phyloP scores from a whole-genome alignment of 1,140 invertebrate species.

The Protaetia brevitarsis region DNA sequence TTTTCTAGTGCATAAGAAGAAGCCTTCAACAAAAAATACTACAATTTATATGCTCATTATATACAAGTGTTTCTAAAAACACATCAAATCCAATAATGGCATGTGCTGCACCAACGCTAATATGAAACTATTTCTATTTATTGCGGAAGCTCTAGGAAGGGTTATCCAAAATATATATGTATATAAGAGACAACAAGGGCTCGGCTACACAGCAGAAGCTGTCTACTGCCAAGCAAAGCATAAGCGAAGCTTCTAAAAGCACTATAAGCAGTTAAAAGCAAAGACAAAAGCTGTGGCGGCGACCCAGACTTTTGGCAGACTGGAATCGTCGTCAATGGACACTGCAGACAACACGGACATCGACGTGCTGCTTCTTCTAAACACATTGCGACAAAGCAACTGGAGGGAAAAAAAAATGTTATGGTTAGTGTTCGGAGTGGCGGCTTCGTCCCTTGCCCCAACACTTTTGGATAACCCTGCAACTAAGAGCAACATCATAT shows the following conservation, averaged over 20 bases:
- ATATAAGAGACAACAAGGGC: conserved; percentile 28
- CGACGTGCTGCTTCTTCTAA: conserved; percentile 43
- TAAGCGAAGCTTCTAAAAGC: conserved; percentile 44
- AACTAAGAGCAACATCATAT: conserved; percentile 58
- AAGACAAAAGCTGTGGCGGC: conserved; percentile 28
- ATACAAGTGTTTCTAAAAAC: neutral
- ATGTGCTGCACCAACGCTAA: conserved; percentile 21
- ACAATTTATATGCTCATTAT: neutral
- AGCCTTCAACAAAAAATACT: neutral
- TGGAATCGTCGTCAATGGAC: conserved; percentile 23
- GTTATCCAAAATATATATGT: conserved; percentile 43
- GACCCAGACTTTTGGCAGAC: conserved; percentile 20
- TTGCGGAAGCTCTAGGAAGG: conserved; percentile 46
- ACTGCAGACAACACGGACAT: conserved; percentile 31
- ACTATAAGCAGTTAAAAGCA: conserved; percentile 36
- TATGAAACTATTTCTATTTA: conserved; percentile 28
- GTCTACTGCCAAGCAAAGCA: conserved; percentile 41
- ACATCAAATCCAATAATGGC: conserved; percentile 2
- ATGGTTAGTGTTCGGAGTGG: conserved; percentile 39
- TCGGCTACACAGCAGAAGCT: conserved; percentile 34
- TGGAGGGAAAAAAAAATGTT: conserved; percentile 32
- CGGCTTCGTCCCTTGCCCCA: conserved; percentile 39
- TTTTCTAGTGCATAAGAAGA: neutral
- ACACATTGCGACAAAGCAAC: conserved; percentile 40
- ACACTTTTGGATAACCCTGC: conserved; percentile 54